These are phyloP conservation scores for Drosophila mimica DNA, from an alignment of 2,888 invertebrate species.

Conservation along the genomic window DNA sequence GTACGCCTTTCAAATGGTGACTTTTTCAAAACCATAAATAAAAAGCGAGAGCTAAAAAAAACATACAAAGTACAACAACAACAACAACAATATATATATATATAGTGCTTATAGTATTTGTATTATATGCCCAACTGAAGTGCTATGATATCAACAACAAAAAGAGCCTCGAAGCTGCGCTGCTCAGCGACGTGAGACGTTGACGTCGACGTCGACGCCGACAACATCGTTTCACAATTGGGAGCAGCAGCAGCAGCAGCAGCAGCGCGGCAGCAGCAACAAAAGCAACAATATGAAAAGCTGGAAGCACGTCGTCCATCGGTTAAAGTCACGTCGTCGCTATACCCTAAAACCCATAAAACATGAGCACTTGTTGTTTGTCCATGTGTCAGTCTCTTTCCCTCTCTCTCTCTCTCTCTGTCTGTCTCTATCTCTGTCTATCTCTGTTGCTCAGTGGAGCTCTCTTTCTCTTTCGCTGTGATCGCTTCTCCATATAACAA, in stretches of 20 bases:
- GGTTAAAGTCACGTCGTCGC: slow-evolving; percentile 25
- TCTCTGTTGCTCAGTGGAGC: background rate
- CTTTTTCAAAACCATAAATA: slow-evolving; percentile 10
- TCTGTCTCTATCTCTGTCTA: slow-evolving; percentile 2
- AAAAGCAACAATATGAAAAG: slow-evolving; percentile 2
- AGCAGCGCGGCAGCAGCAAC: background rate
- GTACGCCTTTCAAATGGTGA: slow-evolving; percentile 29
- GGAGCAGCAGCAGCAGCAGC: slow-evolving; percentile 32
- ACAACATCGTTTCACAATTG: slow-evolving; percentile 33
- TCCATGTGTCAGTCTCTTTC: slow-evolving; percentile 10
- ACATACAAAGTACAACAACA: slow-evolving; percentile 19
- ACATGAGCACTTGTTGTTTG: slow-evolving; percentile 29
- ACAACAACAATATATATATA: background rate
- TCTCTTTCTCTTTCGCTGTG: slow-evolving; percentile 14
- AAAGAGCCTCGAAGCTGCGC: slow-evolving; percentile 43
- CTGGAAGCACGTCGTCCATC: slow-evolving; percentile 45
- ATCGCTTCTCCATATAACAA: slow-evolving; percentile 23
- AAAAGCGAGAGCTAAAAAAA: slow-evolving; percentile 21
- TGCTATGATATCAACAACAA: slow-evolving; percentile 49
- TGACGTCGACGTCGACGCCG: slow-evolving; percentile 11
- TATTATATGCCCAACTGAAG: slow-evolving; percentile 23
- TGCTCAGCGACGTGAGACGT: slow-evolving; percentile 8
- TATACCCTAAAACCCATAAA: slow-evolving; percentile 28
- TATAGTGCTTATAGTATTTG: slow-evolving; percentile 9
- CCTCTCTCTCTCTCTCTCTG: slow-evolving; percentile 2